phyloP scores from a whole-genome alignment of 35 echinoderm and acorn worm species.

The Acanthaster planci region DNA sequence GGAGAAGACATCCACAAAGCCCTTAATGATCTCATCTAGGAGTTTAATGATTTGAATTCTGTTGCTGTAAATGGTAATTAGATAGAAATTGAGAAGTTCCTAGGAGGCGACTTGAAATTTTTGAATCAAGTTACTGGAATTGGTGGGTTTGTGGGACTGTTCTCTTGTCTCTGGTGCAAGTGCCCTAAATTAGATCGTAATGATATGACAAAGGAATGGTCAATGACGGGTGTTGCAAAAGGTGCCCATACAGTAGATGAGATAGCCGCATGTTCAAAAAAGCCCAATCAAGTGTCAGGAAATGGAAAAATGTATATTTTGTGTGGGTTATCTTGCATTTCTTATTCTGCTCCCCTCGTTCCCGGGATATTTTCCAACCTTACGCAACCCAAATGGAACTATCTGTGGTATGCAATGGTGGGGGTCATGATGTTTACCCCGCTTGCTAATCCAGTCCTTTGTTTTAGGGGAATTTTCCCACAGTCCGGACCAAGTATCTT shows the following conservation, averaged over 20 bases:
- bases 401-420: too few species aligned
- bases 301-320: too few species aligned
- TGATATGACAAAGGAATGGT: conserved; percentile 59
- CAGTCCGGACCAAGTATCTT: too few species aligned
- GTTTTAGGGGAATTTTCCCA: too few species aligned
- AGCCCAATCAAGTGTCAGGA: conserved; percentile 5
- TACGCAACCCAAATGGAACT: too few species aligned
- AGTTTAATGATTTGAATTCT: conserved; percentile 54
- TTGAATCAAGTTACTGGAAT: conserved; percentile 50
- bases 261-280: conserved; percentile 34
- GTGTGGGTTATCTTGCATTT: too few species aligned
- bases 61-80: conserved; percentile 32
- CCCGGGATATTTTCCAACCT: too few species aligned
- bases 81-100: conserved; percentile 57
- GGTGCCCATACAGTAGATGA: conserved; percentile 61
- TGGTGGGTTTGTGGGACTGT: conserved; percentile 47
- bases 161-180: conserved; percentile 73
- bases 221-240: conserved; percentile 58
- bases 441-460: too few species aligned
- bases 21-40: conserved; percentile 44
- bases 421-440: too few species aligned
- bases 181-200: conserved; percentile 48
- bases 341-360: too few species aligned
- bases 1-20: conserved; percentile 43
- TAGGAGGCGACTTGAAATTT: conserved; percentile 61